Base-by-base conservation (phyloP, 37 sponge, comb jelly and placozoan genomes). In the Hexactinellida sp. region DNA sequence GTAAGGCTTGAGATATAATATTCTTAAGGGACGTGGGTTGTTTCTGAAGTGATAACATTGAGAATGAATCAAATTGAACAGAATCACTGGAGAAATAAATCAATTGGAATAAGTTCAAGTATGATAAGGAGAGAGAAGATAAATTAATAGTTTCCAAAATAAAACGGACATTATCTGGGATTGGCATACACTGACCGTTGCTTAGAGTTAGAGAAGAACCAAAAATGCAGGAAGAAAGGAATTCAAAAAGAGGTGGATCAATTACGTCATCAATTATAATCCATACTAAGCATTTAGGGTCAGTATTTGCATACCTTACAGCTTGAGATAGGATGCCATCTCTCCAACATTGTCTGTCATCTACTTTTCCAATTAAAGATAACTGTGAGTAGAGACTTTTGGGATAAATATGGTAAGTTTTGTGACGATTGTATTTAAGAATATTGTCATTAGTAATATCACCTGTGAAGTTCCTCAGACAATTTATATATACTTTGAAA, bases 391-490 rank as follows among this genome's bases (percentile, higher is more conserved):
- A 63, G 32, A 63, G 34, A 32, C 19, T 63, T 25, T n/a, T 10
- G 3, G 34, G 76, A n/a, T 63, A 63, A 23, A 63, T 63, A 23
- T 63, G 34, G 34, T 63, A 63, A 3, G 30, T 63, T 63, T 63
- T 63, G 30, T 63, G 76, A 1, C 13, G 25, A 25, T 28, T 63
- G 13, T 25, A 63, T 23, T n/a, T 63, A 7, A n/a, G 28, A 21
- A 63, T 63, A 23, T 63, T 63, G 13, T 63, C 76, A 28, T 63
- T 63, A 63, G 76, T 63, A n/a, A 63, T 63, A n/a, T 63, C 76
- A 63, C 76, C 76, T 63, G 76, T 63, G 13, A 28, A 21, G 13
- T 63, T 63, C 76, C 34, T 10, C 32, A 63, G 25, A n/a, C 30
- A 63, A 63, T 23, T 32, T 63, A 63, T 23, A 63, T 21, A 63